A percentile compares a stretch with the other conserved stretches of the same genome.
These are phyloP conservation scores for Heterotilapia buettikoferi DNA, from an alignment of 2,113 vertebrate species.

Conservation along the genomic window DNA sequence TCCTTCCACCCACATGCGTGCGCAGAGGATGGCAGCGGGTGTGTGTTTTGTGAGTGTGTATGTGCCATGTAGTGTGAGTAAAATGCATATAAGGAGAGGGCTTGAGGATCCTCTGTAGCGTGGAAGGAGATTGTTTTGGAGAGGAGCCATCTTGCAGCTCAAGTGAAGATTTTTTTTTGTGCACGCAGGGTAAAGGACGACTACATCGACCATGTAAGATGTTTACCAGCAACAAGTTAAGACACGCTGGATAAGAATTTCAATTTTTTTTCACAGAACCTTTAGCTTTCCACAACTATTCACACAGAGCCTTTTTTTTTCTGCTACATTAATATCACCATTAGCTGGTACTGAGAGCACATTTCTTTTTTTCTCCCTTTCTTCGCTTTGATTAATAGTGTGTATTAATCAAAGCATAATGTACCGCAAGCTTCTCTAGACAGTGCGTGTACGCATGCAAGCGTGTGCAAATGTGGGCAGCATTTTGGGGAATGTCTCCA, in stretches of 20 bases:
- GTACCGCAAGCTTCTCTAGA: background rate
- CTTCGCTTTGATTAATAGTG: background rate
- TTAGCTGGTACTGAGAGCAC: background rate
- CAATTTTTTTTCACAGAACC: background rate
- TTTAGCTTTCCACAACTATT: background rate
- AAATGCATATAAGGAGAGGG: constrained; percentile 63
- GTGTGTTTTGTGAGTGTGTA: constrained; percentile 37
- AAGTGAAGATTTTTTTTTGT: constrained; percentile 45
- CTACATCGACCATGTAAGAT: constrained; percentile 33
- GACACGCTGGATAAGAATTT: constrained; percentile 19
- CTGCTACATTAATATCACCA: constrained; percentile 27
- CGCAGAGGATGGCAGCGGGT: constrained; percentile 53
- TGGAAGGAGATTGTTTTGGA: constrained; percentile 65
- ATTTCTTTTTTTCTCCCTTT: background rate
- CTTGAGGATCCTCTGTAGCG: constrained; percentile 58
- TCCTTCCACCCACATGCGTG: constrained; percentile 71
- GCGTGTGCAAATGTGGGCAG: constrained; percentile 33
- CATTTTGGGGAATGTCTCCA: constrained; percentile 55
- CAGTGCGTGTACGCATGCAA: background rate
- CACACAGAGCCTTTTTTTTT: background rate
- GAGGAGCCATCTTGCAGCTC: constrained; percentile 62
- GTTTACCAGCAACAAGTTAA: constrained; percentile 47
- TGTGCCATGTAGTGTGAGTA: constrained; percentile 32
- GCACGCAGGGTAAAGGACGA: constrained; percentile 45
- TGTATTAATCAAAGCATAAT: constrained; percentile 8